phyloP scores from a whole-genome alignment of 2,797 vertebrate species.

The Parauchenoglanis ngamensis region DNA sequence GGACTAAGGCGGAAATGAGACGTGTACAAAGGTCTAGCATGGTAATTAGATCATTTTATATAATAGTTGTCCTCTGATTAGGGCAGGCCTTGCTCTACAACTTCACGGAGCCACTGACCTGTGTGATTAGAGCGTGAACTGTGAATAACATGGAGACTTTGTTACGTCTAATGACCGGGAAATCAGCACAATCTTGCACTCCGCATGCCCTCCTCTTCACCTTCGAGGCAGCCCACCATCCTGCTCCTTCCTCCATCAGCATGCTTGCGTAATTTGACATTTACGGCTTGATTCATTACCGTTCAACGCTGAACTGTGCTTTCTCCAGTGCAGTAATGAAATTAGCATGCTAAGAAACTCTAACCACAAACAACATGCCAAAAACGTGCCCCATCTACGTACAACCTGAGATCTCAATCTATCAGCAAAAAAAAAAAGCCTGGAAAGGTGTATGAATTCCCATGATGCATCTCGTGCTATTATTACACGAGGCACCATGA shows the following conservation, averaged over 20 bases:
- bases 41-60: conserved; percentile 26
- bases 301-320: background rate
- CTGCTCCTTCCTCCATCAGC: background rate
- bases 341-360: background rate
- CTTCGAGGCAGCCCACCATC: background rate
- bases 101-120: conserved; percentile 29
- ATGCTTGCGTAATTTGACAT: conserved; percentile 18
- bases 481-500: conserved; percentile 16
- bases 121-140: conserved; percentile 37
- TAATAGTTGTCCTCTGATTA: conserved; percentile 36
- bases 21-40: conserved; percentile 5
- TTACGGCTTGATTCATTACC: conserved; percentile 14
- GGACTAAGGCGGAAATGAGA: background rate
- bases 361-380: background rate
- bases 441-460: conserved; percentile 1
- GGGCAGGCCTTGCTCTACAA: conserved; percentile 26
- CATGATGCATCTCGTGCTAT: conserved; percentile 11
- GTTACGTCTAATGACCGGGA: conserved; percentile 36
- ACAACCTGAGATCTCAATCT: background rate
- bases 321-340: background rate
- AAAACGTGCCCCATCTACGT: background rate
- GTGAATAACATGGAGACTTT: conserved; percentile 29
- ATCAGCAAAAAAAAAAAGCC: background rate
- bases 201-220: conserved; percentile 11
- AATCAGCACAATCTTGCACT: conserved; percentile 18